Percentiles rank a stretch among this genome's conserved stretches.
Conservation (phyloP, 1,140 invertebrate species). For the Helicoverpa zea region DNA sequence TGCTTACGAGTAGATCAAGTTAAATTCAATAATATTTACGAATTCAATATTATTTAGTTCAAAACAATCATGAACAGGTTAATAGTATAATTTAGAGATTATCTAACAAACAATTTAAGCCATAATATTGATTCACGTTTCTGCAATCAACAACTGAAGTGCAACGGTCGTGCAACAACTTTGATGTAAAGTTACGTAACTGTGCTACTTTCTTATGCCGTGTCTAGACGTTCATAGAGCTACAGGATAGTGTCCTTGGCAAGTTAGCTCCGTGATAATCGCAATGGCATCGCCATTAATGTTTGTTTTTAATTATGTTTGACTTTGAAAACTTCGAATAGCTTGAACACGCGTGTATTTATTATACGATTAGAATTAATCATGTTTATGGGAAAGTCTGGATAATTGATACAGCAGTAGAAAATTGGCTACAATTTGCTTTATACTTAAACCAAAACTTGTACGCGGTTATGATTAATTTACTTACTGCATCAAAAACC, state of each 20-base stretch:
- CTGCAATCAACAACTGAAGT: constrained; percentile 1
- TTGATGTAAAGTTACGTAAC: background rate
- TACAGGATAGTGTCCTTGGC: constrained; percentile 60
- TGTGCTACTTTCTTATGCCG: constrained; percentile 3
- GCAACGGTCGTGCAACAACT: constrained; percentile 12
- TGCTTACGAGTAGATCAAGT: no score
- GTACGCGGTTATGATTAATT: no score
- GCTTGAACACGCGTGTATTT: background rate
- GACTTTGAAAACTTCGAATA: constrained; percentile 37
- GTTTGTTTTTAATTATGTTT: constrained; percentile 45
- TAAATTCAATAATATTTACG: no score
- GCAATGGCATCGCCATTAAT: constrained; percentile 35
- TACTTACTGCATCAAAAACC: no score
- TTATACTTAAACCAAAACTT: background rate
- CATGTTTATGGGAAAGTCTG: background rate
- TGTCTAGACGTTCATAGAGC: constrained; percentile 14
- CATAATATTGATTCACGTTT: background rate
- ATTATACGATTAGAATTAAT: constrained; percentile 13
- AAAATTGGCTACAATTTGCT: background rate
- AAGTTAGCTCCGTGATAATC: constrained; percentile 45
- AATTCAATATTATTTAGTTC: no score
- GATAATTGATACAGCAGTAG: background rate
- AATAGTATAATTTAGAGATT: no score
- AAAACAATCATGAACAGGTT: no score
- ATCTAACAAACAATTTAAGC: background rate